Evolutionary conservation across 2,113 vertebrate species (phyloP), one percentile per base, ranked within the genome.

Genomic region (Atherinomorus stipes): DNA sequence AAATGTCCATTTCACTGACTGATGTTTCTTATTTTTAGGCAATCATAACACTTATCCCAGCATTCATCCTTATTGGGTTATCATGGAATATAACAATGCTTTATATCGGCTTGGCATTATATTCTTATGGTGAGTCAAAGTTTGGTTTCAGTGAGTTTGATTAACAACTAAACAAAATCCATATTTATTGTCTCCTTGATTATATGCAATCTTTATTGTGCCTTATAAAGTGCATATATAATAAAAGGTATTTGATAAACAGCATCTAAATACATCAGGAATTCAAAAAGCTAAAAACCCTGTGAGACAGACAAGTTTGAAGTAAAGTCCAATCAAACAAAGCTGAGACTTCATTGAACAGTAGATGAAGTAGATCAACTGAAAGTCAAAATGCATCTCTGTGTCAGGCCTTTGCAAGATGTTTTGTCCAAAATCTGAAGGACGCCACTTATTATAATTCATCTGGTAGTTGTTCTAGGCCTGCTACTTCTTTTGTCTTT

Each of bases 31-130:
- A 28, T 57, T 64, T 86, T 68, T 71, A 99, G 98, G 98, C 98
- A 11, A 94, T 99, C 57, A 0, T 95, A 65, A 37, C 95, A 65
- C 91, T 98, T 66, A 92, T 97, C 42, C 98, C 98, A 26, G 96
- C 96, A 3, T 99, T 98, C 85, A 16, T 99, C 47, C 81, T 99
- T 51, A 93, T 99, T 28, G 98, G 97, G 63, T 95, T 97, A 81
- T 95, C 95, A 0, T 89, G 76, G 77, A 94, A 94, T 7, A 65
- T 96, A 78, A 86, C 90, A 0, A 0, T 94, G 83, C 94, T 99
- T 65, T 95, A 96, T 12, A 9, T 50, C 0, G 97, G 98, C 9
- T 91, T 99, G 60, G 68, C 96, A 44, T 88, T 99, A 0, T 99
- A 98, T 83, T 94, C 97, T 1, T 98, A 96, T 1, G 97, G 98